phyloP scores from a whole-genome alignment of 2,797 vertebrate species.

The Diplodus puntazzo region DNA sequence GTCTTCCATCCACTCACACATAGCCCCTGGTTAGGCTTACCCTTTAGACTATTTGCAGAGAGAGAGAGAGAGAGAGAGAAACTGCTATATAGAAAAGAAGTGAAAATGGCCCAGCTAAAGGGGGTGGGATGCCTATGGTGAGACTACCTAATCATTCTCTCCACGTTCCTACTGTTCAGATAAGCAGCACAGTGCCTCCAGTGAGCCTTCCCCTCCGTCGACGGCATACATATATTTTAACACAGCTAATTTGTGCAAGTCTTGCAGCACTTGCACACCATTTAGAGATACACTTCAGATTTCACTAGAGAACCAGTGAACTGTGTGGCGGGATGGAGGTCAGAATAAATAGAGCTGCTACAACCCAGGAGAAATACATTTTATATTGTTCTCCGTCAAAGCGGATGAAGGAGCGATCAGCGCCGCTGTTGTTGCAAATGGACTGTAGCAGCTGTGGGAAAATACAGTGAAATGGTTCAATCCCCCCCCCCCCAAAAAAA shows the following conservation, averaged over 20 bases:
- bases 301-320: slow-evolving; percentile 75
- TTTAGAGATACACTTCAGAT: slow-evolving; percentile 84
- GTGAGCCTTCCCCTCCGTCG: slow-evolving; percentile 80
- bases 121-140: slow-evolving; percentile 70
- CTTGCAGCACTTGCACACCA: slow-evolving; percentile 81
- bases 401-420: slow-evolving; percentile 58
- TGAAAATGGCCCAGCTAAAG: slow-evolving; percentile 64
- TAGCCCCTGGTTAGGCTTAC: slow-evolving; percentile 82
- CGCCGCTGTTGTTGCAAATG: slow-evolving; percentile 37
- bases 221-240: slow-evolving; percentile 76
- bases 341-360: slow-evolving; percentile 72
- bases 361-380: slow-evolving; percentile 67
- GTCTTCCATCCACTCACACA: slow-evolving; percentile 69
- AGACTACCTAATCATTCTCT: slow-evolving; percentile 81
- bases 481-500: too few relatives aligned
- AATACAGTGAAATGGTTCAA: slow-evolving; percentile 30
- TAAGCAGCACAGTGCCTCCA: slow-evolving; percentile 82
- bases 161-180: slow-evolving; percentile 83
- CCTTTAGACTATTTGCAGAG: slow-evolving; percentile 79
- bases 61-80: slow-evolving; percentile 55
- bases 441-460: slow-evolving; percentile 41
- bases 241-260: slow-evolving; percentile 82
- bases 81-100: slow-evolving; percentile 55
- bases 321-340: slow-evolving; percentile 66
- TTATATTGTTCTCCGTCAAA: slow-evolving; percentile 63